Evolutionary conservation across 2,888 invertebrate genomes (phyloP), one percentile per base, ranked within the genome.

Genomic region (Homarus gammarus): DNA sequence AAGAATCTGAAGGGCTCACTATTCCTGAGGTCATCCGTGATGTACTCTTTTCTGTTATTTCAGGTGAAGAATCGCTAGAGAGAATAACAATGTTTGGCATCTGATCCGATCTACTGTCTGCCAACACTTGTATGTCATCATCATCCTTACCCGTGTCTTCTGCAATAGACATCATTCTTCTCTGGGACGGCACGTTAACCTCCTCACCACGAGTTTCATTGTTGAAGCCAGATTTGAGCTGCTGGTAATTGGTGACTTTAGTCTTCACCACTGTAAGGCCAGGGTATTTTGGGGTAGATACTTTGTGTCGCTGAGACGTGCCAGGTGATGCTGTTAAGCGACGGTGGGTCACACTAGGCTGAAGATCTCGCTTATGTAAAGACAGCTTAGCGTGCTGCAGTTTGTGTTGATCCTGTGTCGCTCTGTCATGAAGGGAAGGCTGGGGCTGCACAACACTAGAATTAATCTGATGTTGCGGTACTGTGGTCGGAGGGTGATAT

Each of bases 31-130:
- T 18, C 36, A 33, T 31, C 18, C 22, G 56, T 18, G 8, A 22
- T 10, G 5, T 12, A n/a, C 68, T 68, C n/a, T 68, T 38, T 33
- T 40, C 31, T 27, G 18, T 2, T 61, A 40, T 12, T 75, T 84
- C 84, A 31, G 75, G 75, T 15, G 84, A 84, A 61, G 84, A 84
- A 33, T 84, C 84, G 31, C 84, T 84, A 40, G 84, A 84, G 22
- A 84, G 27, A 38, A 75, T 75, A 61, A 84, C 64, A 27, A 75
- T 36, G 15, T 72, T n/a, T 22, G 27, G 70, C n/a, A 51, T 18
- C 0, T 36, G 18, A 12, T 75, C 40, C 36, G 27, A 2, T 77
- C n/a, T 8, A 12, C 36, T 79, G 22, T 27, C 22, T 64, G 84
- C 40, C 18, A 84, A 18, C 8, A 84, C n/a, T 31, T 51, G 36